A percentile compares a stretch with the other conserved stretches of the same genome.
These are phyloP conservation scores for Tauraco hartlaubi DNA, from an alignment of 2,797 vertebrate genomes.

Conservation along the genomic window DNA sequence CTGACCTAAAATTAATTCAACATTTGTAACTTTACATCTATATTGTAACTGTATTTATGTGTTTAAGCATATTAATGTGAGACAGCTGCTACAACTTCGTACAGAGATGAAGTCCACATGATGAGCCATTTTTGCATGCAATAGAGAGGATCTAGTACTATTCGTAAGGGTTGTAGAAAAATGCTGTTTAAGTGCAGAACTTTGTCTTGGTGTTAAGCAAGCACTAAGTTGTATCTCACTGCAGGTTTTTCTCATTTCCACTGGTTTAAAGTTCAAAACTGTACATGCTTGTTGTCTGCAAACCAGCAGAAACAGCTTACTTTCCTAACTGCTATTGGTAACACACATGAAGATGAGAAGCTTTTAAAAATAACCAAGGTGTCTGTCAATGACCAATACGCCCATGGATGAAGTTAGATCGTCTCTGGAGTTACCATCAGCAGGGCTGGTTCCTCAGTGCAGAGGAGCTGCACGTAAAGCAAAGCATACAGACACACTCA, in stretches of 20 bases:
- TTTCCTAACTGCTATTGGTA: not conserved
- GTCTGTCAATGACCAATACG: not conserved
- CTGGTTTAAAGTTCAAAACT: not conserved
- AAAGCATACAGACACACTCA: not conserved
- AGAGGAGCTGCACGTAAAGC: not conserved
- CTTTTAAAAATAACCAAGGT: not conserved
- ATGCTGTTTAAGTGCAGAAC: not conserved
- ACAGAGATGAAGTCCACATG: not conserved
- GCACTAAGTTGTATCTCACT: not conserved
- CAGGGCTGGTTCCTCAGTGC: not conserved
- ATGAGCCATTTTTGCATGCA: not conserved
- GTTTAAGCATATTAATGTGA: constrained; percentile 32
- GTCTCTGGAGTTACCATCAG: not conserved
- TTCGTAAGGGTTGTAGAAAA: not conserved
- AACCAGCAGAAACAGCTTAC: not conserved
- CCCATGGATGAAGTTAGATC: not conserved
- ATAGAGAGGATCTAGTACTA: not conserved
- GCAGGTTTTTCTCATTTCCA: not conserved
- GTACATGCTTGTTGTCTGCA: not conserved
- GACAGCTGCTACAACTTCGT: constrained; percentile 25
- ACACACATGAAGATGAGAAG: not conserved
- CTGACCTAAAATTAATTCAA: constrained; percentile 34
- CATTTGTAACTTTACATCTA: not conserved
- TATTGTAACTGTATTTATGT: not conserved
- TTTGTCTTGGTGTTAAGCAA: not conserved